Evolutionary conservation across 2,113 vertebrate genomes (phyloP).

Genomic region (Cacatua alba): DNA sequence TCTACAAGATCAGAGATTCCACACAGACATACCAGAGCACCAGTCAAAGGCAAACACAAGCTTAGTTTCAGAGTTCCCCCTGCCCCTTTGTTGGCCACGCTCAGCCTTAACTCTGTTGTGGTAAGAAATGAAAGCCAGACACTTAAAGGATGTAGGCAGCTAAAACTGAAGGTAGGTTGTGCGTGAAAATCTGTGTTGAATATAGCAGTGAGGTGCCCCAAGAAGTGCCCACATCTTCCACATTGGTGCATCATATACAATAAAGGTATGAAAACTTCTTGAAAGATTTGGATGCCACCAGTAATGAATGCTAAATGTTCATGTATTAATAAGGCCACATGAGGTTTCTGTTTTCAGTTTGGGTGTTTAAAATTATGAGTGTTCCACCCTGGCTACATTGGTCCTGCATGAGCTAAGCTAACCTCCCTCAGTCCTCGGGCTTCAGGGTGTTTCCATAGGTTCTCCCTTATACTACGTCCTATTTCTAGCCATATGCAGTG

Average conservation of each 20-base stretch:
- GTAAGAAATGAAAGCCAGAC: background rate
- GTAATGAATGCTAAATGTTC: background rate
- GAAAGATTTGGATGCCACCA: background rate
- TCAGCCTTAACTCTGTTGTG: background rate
- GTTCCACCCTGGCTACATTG: background rate
- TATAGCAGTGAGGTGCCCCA: background rate
- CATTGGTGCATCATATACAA: background rate
- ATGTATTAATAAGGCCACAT: background rate
- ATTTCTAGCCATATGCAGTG: background rate
- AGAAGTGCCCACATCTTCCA: background rate
- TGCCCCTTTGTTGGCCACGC: rapidly evolving
- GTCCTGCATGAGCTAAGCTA: background rate
- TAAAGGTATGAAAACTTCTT: background rate
- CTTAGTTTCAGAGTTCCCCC: background rate
- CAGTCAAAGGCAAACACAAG: background rate
- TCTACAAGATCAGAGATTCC: background rate
- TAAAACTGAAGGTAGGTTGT: background rate
- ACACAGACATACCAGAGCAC: background rate
- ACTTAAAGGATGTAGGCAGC: background rate
- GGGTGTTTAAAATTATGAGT: background rate
- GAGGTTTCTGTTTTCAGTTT: background rate
- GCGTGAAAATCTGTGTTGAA: background rate
- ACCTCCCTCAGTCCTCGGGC: background rate
- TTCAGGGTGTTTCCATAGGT: background rate
- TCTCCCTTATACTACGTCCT: background rate